Conservation (phyloP, 2,888 invertebrate species). For the Apamea monoglypha region DNA sequence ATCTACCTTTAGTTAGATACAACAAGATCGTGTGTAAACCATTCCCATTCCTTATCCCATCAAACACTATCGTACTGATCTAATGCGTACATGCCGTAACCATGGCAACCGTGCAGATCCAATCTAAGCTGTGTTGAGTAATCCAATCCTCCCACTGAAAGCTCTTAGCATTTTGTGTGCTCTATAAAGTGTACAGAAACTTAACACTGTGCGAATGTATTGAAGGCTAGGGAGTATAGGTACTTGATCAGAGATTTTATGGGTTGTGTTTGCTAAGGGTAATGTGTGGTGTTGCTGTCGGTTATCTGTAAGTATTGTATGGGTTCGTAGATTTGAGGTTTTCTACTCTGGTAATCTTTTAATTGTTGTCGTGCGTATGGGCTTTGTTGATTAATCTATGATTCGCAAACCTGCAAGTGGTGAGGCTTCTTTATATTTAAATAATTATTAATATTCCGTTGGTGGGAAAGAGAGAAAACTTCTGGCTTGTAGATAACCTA, state of each 20-base stretch:
- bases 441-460: background rate
- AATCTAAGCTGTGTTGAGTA: conserved; percentile 46
- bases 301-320: background rate
- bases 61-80: conserved; percentile 17
- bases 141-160: conserved; percentile 54
- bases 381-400: background rate
- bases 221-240: conserved; percentile 37
- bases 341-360: background rate
- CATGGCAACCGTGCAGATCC: conserved; percentile 45
- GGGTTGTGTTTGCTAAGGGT: conserved; percentile 3
- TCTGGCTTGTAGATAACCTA: background rate
- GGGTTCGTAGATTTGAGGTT: background rate
- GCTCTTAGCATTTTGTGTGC: conserved; percentile 56
- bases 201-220: conserved; percentile 35
- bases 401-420: background rate
- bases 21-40: background rate
- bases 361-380: background rate
- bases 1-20: background rate
- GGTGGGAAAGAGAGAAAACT: background rate
- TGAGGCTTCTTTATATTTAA: background rate
- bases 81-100: conserved; percentile 48
- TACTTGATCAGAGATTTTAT: conserved; percentile 47
- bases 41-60: conserved; percentile 8
- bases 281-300: background rate
- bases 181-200: conserved; percentile 35